These are phyloP conservation scores for Ferdinandea cuprea DNA, from an alignment of 2,888 invertebrate species.

Conservation along the genomic window DNA sequence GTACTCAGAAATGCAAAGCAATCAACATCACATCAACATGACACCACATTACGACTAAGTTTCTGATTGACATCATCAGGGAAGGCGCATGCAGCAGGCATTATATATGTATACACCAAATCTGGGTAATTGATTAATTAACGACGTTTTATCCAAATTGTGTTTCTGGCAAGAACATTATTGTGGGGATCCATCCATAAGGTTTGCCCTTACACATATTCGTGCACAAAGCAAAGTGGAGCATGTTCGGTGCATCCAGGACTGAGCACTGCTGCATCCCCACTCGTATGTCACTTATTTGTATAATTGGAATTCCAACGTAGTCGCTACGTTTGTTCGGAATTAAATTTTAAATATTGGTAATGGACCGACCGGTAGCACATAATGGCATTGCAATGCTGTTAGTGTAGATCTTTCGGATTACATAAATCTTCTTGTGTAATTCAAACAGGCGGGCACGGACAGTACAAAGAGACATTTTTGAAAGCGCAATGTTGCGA, in stretches of 20 bases:
- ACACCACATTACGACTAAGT: slow-evolving; percentile 20
- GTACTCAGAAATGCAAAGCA: slow-evolving; percentile 16
- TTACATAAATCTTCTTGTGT: neutral
- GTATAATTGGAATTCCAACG: slow-evolving; percentile 48
- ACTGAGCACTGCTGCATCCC: slow-evolving; percentile 9
- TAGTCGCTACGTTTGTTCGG: slow-evolving; percentile 36
- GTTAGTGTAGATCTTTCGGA: slow-evolving; percentile 3
- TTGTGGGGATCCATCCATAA: neutral
- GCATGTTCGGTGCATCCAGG: slow-evolving; percentile 11
- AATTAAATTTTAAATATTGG: slow-evolving; percentile 45
- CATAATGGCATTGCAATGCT: slow-evolving; percentile 10
- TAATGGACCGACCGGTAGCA: slow-evolving; percentile 34
- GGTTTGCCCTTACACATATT: no score
- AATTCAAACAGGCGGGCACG: neutral
- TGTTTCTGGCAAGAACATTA: slow-evolving; percentile 9
- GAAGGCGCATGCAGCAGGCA: neutral
- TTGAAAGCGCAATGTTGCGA: no score
- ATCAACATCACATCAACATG: slow-evolving; percentile 39
- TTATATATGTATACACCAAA: neutral
- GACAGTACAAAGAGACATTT: no score
- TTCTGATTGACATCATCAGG: slow-evolving; percentile 9
- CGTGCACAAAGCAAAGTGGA: slow-evolving; percentile 20
- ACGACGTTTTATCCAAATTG: slow-evolving; percentile 48
- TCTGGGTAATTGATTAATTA: slow-evolving; percentile 49
- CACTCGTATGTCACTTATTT: slow-evolving; percentile 25